Evolutionary conservation across 2,888 invertebrate species (phyloP).

Genomic region (Nomada flava): DNA sequence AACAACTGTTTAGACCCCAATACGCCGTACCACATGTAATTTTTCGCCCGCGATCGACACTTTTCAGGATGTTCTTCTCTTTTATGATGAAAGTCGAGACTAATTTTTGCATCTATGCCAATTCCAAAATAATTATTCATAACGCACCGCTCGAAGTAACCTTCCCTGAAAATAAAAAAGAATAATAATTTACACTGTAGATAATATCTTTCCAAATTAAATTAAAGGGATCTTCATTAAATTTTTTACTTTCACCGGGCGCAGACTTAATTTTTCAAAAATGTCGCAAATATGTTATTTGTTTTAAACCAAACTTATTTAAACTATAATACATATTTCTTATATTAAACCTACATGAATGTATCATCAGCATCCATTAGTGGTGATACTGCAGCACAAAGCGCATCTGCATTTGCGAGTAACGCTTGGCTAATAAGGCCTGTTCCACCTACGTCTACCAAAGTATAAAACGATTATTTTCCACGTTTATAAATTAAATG

Average conservation of each 20-base stretch:
- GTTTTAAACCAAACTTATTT: no score
- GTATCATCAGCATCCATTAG: slow-evolving; percentile 97
- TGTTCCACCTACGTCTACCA: slow-evolving; percentile 88
- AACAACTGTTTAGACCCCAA: slow-evolving; percentile 92
- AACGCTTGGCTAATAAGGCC: slow-evolving; percentile 98
- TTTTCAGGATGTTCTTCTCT: slow-evolving; percentile 98
- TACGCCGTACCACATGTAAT: slow-evolving; percentile 98
- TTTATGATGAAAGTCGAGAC: slow-evolving; percentile 98
- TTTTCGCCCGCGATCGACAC: slow-evolving; percentile 96
- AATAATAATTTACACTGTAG: not conserved
- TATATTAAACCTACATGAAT: slow-evolving; percentile 85
- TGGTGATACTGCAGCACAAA: slow-evolving; percentile 98
- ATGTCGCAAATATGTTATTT: no score
- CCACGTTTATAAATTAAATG: not conserved
- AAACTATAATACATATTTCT: not conserved
- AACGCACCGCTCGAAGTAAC: slow-evolving; percentile 96
- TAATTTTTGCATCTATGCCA: slow-evolving; percentile 98
- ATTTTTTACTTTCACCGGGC: no score
- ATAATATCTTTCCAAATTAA: not conserved
- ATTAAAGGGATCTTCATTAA: no score
- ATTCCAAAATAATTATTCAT: slow-evolving; percentile 99
- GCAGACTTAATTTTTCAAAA: no score
- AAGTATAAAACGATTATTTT: slow-evolving; percentile 21
- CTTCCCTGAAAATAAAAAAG: slow-evolving; percentile 86
- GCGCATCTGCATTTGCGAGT: slow-evolving; percentile 97